These are phyloP conservation scores for Camptogramma bilineatum DNA, from an alignment of 2,888 invertebrate species.

Conservation along the genomic window DNA sequence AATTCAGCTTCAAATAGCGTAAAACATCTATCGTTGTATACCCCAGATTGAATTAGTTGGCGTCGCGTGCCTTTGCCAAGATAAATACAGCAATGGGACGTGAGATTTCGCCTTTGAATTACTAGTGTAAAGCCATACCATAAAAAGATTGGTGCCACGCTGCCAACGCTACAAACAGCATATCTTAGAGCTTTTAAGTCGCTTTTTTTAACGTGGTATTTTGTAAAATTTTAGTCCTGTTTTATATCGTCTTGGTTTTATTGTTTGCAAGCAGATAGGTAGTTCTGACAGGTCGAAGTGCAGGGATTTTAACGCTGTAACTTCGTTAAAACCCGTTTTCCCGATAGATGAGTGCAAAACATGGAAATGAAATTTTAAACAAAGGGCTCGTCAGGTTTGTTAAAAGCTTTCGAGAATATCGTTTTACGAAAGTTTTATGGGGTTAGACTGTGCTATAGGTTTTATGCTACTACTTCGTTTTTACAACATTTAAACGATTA, in stretches of 20 bases:
- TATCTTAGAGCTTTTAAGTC: not conserved
- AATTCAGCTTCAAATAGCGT: slow-evolving; percentile 19
- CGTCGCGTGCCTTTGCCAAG: slow-evolving; percentile 41
- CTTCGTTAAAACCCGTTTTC: slow-evolving; percentile 46
- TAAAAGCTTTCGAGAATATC: slow-evolving; percentile 28
- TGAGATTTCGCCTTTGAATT: not conserved
- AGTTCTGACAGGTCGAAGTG: slow-evolving; percentile 44
- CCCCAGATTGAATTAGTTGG: slow-evolving; percentile 65
- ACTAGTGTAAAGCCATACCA: not conserved
- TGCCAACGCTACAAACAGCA: not conserved
- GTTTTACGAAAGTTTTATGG: slow-evolving; percentile 22
- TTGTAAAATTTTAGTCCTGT: slow-evolving; percentile 30
- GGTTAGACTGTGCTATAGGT: not conserved
- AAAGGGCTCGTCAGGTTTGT: slow-evolving; percentile 22
- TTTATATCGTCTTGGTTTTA: slow-evolving; percentile 50
- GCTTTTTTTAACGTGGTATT: not conserved
- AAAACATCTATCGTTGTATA: slow-evolving; percentile 31
- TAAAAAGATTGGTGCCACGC: slow-evolving; percentile 10
- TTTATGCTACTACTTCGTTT: not conserved
- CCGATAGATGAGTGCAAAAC: slow-evolving; percentile 42
- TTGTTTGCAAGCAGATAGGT: slow-evolving; percentile 65
- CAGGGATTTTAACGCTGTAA: slow-evolving; percentile 50
- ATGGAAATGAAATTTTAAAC: slow-evolving; percentile 37
- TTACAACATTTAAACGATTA: not conserved
- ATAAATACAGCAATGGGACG: slow-evolving; percentile 13